Base-by-base conservation (phyloP, 2,888 invertebrate genomes). In the Epirrita christyi region DNA sequence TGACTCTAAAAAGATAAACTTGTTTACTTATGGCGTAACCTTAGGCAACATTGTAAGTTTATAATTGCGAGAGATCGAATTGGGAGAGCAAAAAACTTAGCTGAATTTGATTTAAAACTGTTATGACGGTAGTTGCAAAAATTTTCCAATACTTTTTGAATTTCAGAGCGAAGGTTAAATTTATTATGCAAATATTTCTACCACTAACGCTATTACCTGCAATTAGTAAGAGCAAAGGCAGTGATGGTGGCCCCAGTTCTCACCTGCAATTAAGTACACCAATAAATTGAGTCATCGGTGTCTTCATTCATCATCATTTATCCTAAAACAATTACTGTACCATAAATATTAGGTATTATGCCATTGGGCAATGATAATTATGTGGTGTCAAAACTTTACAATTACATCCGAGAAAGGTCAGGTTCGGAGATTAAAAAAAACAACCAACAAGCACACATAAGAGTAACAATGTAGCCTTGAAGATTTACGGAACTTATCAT, bases 301-400 rank as follows among this genome's bases (percentile, higher is more conserved):
- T 52, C 14, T 37, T 40, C 56, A 48, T 52, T 55, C 59, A 58
- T 55, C 54, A 37, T 36, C 6, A 32, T 43, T 37, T 48, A 48
- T 56, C 43, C 37, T 51, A 62, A 63, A 66, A 62, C 66, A 66
- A 64, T 66, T 62, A 62, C 47, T 10, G 29, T 10, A 11, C 11
- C n/a, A 45, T 58, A 50, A 53, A 40, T 32, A 57, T 40, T 21
- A 21, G 21, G 21, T 21, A 27, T 32, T 41, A 27, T 41, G 32
- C 14, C 32, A 44, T 44, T 49, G 34, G 27, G 46, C 40, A 45
- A 36, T 47, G n/a, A 47, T 57, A 48, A 52, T 53, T 65, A 65
- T 46, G 42, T 60, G 43, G 60, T 72, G 72, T 64, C 70, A 67
- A 66, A 73, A 72, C 55, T 34, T 50, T 55, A 61, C 64, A 66